Conservation (phyloP, 2,888 invertebrate genomes). For the Charanyca ferruginea region DNA sequence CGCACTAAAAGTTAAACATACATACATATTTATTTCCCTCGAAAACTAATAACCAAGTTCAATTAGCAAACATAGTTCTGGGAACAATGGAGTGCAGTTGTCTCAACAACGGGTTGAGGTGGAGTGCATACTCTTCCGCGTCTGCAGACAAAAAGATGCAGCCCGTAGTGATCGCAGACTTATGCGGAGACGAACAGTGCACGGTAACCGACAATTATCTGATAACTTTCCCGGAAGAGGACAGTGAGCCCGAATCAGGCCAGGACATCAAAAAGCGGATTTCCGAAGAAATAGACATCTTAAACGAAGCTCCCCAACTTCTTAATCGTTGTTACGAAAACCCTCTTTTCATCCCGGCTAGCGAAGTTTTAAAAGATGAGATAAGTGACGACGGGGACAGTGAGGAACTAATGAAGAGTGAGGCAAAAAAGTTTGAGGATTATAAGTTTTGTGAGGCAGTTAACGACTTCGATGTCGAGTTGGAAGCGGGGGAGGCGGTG, state of each 20-base stretch:
- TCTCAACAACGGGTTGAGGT: slow-evolving; percentile 76
- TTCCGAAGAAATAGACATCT: slow-evolving; percentile 63
- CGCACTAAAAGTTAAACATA: slow-evolving; percentile 62
- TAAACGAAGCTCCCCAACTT: slow-evolving; percentile 71
- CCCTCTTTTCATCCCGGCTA: slow-evolving; percentile 81
- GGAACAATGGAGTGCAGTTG: slow-evolving; percentile 84
- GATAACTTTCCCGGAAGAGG: slow-evolving; percentile 83
- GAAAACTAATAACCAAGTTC: slow-evolving; percentile 69
- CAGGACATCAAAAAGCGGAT: slow-evolving; percentile 68
- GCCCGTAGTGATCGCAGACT: slow-evolving; percentile 73
- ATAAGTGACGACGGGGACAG: slow-evolving; percentile 79
- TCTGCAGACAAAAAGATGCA: slow-evolving; percentile 69
- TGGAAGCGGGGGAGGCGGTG: slow-evolving; percentile 83
- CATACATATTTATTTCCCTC: slow-evolving; percentile 63
- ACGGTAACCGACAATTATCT: slow-evolving; percentile 78
- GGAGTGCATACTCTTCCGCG: slow-evolving; percentile 76
- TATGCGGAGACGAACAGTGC: slow-evolving; percentile 70
- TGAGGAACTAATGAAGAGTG: slow-evolving; percentile 84
- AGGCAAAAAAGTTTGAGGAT: slow-evolving; percentile 83
- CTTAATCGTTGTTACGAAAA: slow-evolving; percentile 82
- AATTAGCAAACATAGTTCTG: slow-evolving; percentile 61
- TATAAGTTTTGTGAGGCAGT: slow-evolving; percentile 87
- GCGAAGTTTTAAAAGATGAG: slow-evolving; percentile 82
- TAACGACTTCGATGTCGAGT: slow-evolving; percentile 87
- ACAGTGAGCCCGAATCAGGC: slow-evolving; percentile 74